Percentiles rank a stretch among this genome's conserved stretches.
Evolutionary conservation across 2,888 invertebrate species (phyloP).

Genomic region (Temnothorax ravouxi): DNA sequence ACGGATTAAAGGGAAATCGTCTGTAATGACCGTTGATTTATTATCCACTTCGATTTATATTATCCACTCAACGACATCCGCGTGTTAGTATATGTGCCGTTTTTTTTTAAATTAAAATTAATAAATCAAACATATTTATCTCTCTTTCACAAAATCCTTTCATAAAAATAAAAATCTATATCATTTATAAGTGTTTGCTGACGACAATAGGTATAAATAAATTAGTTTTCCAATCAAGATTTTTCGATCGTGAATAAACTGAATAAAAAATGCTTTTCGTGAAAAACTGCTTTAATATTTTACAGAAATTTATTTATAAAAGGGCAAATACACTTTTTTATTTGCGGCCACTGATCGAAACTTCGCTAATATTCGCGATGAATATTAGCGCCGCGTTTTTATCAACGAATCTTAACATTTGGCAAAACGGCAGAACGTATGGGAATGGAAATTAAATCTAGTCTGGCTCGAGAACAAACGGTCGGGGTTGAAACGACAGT

Average conservation of each 20-base stretch:
- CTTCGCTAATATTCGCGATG: not conserved
- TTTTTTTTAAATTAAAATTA: not conserved
- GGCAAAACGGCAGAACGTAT: not conserved
- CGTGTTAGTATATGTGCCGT: not conserved
- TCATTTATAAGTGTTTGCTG: not conserved
- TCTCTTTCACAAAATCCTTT: not conserved
- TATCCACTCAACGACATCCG: not conserved
- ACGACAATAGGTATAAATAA: not conserved
- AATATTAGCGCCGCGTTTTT: not conserved
- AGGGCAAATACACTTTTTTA: not conserved
- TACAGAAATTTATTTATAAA: not conserved
- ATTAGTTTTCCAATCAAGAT: not conserved
- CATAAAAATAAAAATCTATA: not conserved
- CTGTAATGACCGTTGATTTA: constrained; percentile 28
- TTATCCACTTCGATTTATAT: not conserved
- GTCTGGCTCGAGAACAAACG: constrained; percentile 19
- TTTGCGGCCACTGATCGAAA: not conserved
- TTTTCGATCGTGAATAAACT: not conserved
- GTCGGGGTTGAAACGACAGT: constrained; percentile 15
- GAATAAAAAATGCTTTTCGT: not conserved
- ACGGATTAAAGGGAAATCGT: constrained; percentile 19
- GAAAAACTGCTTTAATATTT: not conserved
- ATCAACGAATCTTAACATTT: constrained; percentile 13
- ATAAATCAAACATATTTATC: not conserved
- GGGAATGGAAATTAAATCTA: constrained; percentile 20